Conservation (phyloP, 2,113 vertebrate species). For the Sander lucioperca region DNA sequence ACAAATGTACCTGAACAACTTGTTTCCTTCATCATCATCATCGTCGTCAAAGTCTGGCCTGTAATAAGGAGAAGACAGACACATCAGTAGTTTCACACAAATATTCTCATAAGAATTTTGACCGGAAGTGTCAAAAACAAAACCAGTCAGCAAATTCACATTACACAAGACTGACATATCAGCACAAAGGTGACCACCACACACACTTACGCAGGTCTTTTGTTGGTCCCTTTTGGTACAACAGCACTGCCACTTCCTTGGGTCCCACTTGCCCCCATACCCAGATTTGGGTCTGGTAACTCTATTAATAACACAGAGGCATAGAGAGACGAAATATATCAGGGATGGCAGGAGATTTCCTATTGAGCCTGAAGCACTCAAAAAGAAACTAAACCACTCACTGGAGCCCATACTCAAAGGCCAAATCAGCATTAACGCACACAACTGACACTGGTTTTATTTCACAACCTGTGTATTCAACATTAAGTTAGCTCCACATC, state of each 20-base stretch:
- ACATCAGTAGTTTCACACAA: not conserved
- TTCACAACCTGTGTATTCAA: fast-evolving
- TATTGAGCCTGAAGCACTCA: not conserved
- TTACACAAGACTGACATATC: not conserved
- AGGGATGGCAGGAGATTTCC: conserved; percentile 52
- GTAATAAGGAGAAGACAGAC: conserved; percentile 22
- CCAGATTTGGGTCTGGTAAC: conserved; percentile 89
- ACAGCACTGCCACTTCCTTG: conserved; percentile 82
- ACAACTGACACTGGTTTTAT: not conserved
- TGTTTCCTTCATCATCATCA: conserved; percentile 86
- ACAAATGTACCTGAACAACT: conserved; percentile 92
- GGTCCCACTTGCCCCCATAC: conserved; percentile 84
- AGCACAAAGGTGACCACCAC: not conserved
- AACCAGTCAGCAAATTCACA: conserved; percentile 37
- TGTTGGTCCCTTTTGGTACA: conserved; percentile 87
- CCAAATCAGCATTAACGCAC: not conserved
- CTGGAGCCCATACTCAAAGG: not conserved
- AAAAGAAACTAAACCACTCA: conserved; percentile 26
- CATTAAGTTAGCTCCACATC: not conserved
- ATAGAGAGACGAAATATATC: conserved; percentile 32
- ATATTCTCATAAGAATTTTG: not conserved
- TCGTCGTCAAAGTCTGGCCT: conserved; percentile 81
- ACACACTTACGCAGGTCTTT: conserved; percentile 89
- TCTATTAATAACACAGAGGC: conserved; percentile 82
- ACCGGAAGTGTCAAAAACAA: conserved; percentile 18